Conservation (phyloP, 2,888 invertebrate genomes). For the Nephrotoma appendiculata region DNA sequence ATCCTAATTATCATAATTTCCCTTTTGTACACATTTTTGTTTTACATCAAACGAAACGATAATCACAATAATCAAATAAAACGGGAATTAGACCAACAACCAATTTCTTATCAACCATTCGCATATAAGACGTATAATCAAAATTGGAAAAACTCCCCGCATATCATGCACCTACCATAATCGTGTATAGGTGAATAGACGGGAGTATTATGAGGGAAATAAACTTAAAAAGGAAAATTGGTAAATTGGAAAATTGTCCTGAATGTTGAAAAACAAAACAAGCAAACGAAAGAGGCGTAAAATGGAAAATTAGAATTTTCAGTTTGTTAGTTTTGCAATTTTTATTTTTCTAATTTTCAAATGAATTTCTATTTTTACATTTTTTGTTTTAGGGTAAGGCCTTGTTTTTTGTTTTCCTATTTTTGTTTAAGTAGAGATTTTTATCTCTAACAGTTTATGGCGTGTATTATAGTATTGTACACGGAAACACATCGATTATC, state of each 20-base stretch:
- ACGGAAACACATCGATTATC: background rate
- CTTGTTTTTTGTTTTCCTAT: background rate
- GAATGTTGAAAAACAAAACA: background rate
- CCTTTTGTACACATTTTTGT: background rate
- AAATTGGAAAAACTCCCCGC: background rate
- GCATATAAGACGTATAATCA: background rate
- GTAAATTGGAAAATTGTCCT: background rate
- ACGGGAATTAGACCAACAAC: background rate
- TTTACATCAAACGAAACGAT: background rate
- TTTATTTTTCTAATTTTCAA: background rate
- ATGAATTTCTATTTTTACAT: background rate
- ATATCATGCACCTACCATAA: background rate
- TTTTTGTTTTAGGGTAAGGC: background rate
- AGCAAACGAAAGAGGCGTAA: background rate
- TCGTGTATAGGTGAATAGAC: background rate
- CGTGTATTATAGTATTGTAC: background rate
- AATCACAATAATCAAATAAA: background rate
- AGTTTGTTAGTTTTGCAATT: background rate
- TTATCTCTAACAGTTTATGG: background rate
- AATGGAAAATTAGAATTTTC: background rate
- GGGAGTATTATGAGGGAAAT: background rate
- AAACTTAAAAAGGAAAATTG: background rate
- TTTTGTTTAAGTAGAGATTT: background rate
- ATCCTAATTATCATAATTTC: background rate
- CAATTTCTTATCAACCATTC: background rate